Base-by-base conservation (phyloP, 2,113 vertebrate genomes). In the Pomatostomus ruficeps region DNA sequence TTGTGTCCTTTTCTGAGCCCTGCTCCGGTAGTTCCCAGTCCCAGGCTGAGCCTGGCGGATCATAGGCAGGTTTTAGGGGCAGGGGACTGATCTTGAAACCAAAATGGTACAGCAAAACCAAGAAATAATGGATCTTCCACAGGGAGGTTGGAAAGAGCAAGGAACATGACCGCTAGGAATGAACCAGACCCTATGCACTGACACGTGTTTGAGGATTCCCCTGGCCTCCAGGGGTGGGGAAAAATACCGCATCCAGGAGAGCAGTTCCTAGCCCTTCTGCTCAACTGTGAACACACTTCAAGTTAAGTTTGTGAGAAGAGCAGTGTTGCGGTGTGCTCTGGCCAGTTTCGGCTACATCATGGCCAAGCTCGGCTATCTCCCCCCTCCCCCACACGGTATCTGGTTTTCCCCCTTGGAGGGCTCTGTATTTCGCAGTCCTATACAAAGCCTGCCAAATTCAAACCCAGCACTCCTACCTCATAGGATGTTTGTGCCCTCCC, bases 231-330 rank as follows among this genome's bases (percentile, higher is more conserved):
- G 0, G 6, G 9, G 8, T 58, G 14, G 59, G 26, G 25, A 48
- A 59, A 73, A 65, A 4, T 17, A 11, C 13, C 14, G 14, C 11
- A 38, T 35, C 11, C 12, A 15, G 35, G 33, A 85, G 42, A 12
- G 8, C 5, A 8, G 14, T 40, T 89, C n/a, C 51, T 40, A 21
- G 11, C 25, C 40, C 9, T 76, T 36, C n/a, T 54, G 25, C 24
- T 82, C 18, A 38, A 0, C 25, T 55, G 2, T 13, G 36, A 58
- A 12, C 1, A 2, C 0, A 2, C 8, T 65, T 78, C 2, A 3
- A 18, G 40, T 78, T 17, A 76, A 42, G 22, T 11, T 51, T 29
- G 9, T 33, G 20, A 49, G 66, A 85, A 33, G 42, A 61, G 23
- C 18, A 24, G n/a, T n/a, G n/a, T n/a, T n/a, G n/a, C n/a, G n/a